These are phyloP conservation scores for Siniperca knerii DNA, from an alignment of 2,113 vertebrate species.

Conservation along the genomic window DNA sequence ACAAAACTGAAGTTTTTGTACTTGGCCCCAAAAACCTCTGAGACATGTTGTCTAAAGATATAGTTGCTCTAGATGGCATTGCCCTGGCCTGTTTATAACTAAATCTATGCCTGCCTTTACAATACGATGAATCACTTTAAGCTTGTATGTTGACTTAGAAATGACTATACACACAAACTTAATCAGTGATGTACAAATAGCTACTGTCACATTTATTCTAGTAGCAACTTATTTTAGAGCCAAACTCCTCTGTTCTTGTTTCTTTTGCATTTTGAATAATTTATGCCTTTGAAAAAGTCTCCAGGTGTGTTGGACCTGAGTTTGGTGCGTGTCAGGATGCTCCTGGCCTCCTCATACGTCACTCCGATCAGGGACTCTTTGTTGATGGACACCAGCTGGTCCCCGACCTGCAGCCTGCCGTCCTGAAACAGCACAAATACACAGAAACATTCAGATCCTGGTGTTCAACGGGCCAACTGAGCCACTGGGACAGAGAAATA, in stretches of 20 bases:
- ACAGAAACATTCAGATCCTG: background rate
- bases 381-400: slow-evolving; percentile 95
- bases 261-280: background rate
- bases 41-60: no score
- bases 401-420: slow-evolving; percentile 91
- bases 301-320: slow-evolving; percentile 83
- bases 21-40: no score
- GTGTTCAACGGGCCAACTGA: background rate
- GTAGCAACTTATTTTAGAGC: background rate
- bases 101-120: no score
- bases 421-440: slow-evolving; percentile 83
- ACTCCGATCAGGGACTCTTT: slow-evolving; percentile 94
- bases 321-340: slow-evolving; percentile 88
- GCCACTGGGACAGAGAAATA: background rate
- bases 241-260: background rate
- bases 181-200: background rate
- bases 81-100: no score
- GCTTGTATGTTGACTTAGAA: no score
- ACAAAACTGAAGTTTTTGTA: no score
- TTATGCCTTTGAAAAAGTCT: no score
- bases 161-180: background rate
- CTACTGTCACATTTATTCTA: background rate
- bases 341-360: slow-evolving; percentile 92
- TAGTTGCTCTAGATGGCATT: no score
- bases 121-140: no score